Conservation (phyloP, 2,888 invertebrate species). For the Mechanitis mazaeus region DNA sequence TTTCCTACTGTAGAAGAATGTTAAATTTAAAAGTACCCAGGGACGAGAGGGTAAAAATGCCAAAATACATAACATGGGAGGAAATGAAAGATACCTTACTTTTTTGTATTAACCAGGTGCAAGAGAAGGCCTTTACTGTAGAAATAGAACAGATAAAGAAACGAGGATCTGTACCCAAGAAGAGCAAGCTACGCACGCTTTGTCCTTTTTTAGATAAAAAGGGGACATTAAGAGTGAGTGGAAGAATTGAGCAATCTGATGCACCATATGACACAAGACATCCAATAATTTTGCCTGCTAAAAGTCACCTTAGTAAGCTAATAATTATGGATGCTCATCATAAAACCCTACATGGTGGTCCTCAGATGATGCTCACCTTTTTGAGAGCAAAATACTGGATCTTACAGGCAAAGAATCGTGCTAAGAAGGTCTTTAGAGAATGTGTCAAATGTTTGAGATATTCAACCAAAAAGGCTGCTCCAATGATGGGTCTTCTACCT, state of each 20-base stretch:
- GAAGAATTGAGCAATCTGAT: slow-evolving; percentile 28
- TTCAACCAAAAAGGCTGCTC: slow-evolving; percentile 4
- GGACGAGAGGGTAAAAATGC: too few relatives aligned
- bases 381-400: slow-evolving; percentile 32
- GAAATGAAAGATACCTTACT: too few relatives aligned
- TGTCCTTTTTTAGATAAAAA: slow-evolving; percentile 28
- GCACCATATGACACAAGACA: slow-evolving; percentile 23
- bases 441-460: slow-evolving; percentile 18
- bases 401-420: slow-evolving; percentile 14
- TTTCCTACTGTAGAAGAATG: too few relatives aligned
- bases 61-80: too few relatives aligned
- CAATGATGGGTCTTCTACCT: slow-evolving; percentile 29
- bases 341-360: slow-evolving; percentile 33
- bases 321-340: slow-evolving; percentile 26
- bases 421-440: slow-evolving; percentile 16
- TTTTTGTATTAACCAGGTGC: too few relatives aligned
- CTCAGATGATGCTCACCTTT: slow-evolving; percentile 29
- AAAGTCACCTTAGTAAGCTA: slow-evolving; percentile 21
- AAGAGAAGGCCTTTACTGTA: too few relatives aligned
- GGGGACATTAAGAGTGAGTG: slow-evolving; percentile 30
- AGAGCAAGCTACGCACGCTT: slow-evolving; percentile 1
- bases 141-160: too few relatives aligned
- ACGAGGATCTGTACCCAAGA: too few relatives aligned
- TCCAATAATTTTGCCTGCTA: slow-evolving; percentile 31
- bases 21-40: too few relatives aligned